Evolutionary conservation across 1,140 invertebrate species (phyloP).

Genomic region (Drosophila arizonae): DNA sequence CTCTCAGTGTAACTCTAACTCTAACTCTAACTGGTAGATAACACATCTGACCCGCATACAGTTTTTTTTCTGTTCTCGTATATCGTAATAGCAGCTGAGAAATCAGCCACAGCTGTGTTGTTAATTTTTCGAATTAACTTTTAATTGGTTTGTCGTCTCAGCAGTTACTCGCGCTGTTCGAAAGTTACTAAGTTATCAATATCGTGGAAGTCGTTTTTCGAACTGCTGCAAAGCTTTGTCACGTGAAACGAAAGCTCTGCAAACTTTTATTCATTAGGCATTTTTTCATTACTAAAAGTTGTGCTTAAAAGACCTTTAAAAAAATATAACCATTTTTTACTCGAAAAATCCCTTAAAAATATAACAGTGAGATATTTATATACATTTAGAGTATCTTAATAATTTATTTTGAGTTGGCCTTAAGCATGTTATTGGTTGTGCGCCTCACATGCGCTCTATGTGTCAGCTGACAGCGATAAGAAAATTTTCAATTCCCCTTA

Average conservation of each 20-base stretch:
- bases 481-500: constrained; percentile 20
- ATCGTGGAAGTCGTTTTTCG: constrained; percentile 58
- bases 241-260: constrained; percentile 76
- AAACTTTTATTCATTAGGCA: constrained; percentile 48
- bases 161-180: constrained; percentile 8
- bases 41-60: constrained; percentile 37
- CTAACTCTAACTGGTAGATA: constrained; percentile 21
- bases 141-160: constrained; percentile 1
- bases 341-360: constrained; percentile 4
- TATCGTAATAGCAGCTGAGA: neutral
- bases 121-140: constrained; percentile 8
- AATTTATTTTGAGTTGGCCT: neutral
- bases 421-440: neutral
- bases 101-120: constrained; percentile 19
- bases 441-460: constrained; percentile 15
- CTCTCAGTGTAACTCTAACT: constrained; percentile 11
- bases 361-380: neutral
- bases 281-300: constrained; percentile 42
- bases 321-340: neutral
- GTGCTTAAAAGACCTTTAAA: constrained; percentile 8
- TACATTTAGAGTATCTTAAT: neutral
- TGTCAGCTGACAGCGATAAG: constrained; percentile 52
- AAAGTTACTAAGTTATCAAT: constrained; percentile 38
- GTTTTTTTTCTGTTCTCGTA: constrained; percentile 11
- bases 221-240: constrained; percentile 73